Conservation (phyloP, 2,113 vertebrate species). For the Pedionomus torquatus region DNA sequence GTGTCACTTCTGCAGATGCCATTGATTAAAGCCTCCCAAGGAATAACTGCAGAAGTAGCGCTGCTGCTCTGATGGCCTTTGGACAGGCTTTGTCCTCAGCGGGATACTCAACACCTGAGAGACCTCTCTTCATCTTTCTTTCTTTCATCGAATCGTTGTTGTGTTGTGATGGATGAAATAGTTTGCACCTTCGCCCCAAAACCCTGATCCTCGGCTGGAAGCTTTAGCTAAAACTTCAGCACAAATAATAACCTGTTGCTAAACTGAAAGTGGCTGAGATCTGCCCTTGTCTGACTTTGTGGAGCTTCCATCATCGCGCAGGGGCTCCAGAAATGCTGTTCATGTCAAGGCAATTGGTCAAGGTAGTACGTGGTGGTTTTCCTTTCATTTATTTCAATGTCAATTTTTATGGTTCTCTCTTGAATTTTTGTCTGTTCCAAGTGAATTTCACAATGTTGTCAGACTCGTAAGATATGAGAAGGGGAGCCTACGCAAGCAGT, state of each 20-base stretch:
- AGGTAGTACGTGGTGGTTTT: not conserved
- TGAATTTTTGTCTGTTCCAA: not conserved
- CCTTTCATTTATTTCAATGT: not conserved
- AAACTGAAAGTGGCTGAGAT: not conserved
- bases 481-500: not conserved
- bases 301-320: not conserved
- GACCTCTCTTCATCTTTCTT: not conserved
- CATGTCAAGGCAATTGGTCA: not conserved
- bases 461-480: not conserved
- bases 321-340: not conserved
- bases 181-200: not conserved
- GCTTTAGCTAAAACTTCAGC: not conserved
- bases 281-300: slow-evolving; percentile 9
- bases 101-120: not conserved
- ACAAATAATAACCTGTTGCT: not conserved
- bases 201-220: not conserved
- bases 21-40: not conserved
- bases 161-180: not conserved
- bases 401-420: not conserved
- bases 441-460: not conserved
- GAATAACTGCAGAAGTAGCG: not conserved
- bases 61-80: not conserved
- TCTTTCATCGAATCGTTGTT: not conserved
- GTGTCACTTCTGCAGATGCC: not conserved
- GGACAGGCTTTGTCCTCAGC: not conserved